Base-by-base conservation (phyloP, 2,113 vertebrate species). In the Xyliphius kryptos region DNA sequence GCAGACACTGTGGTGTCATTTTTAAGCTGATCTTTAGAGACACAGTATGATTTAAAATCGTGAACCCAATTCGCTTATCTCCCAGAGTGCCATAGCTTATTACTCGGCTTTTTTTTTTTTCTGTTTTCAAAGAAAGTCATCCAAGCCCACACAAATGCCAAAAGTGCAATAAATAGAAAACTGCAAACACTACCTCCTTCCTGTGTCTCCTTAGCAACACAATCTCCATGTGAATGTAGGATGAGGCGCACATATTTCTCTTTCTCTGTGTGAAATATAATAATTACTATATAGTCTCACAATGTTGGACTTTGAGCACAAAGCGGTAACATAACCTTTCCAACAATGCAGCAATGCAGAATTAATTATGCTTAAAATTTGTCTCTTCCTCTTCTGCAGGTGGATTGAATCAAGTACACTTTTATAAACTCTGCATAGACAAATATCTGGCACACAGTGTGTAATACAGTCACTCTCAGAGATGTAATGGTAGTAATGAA, bases 161-260 rank as follows among this genome's bases (percentile, higher is more conserved):
- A 68, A 69, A 53, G 63, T 52, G 64, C 56, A 79, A 79, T 75
- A 72, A 77, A 82, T 75, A 58, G 17, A 55, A 80, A 57, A 79
- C 62, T 74, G 77, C 74, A 69, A 76, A 68, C 68, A 75, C 64
- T 9, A 61, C 65, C 74, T 73, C 63, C 68, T 66, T 72, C 43
- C 52, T 68, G 56, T 57, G 79, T 86, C 81, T 79, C 83, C 79
- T 56, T 83, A 81, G 83, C 82, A 86, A 85, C 81, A 66, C 63
- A 54, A 63, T 43, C 67, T 66, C 53, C 26, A 13, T 46, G 71
- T 80, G 74, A 78, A 77, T 78, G 66, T 69, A 49, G 76, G 63
- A 80, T 79, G 70, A 84, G 74, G 68, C 58, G 50, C 66, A 65
- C 71, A 66, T 76, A 62, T 58, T 74, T 26, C 56, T 32, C 10